Evolutionary conservation across 2,888 invertebrate genomes (phyloP).

Genomic region (Drosophila picticornis): DNA sequence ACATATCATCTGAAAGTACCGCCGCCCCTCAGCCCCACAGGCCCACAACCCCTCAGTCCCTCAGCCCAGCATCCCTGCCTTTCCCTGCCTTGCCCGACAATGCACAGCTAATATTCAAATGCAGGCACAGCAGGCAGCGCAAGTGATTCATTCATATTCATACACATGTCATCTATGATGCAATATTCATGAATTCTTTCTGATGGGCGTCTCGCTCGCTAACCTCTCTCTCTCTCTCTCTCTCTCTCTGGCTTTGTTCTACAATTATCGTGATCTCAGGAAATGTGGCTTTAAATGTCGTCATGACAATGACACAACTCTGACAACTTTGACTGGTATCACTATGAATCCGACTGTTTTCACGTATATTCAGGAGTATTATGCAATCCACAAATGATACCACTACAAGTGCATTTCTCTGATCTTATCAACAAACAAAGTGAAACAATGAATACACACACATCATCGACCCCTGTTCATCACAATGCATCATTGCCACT

Average conservation of each 20-base stretch:
- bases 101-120: slow-evolving; percentile 18
- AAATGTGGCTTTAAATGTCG: slow-evolving; percentile 30
- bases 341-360: neutral
- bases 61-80: neutral
- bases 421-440: neutral
- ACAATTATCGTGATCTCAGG: neutral
- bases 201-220: neutral
- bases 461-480: neutral
- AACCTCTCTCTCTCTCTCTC: neutral
- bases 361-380: neutral
- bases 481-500: neutral
- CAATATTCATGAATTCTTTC: slow-evolving; percentile 51
- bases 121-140: slow-evolving; percentile 14
- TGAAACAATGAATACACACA: neutral
- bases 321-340: neutral
- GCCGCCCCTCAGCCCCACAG: no score
- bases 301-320: slow-evolving; percentile 32
- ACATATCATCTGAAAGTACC: slow-evolving; percentile 16
- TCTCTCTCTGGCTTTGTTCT: neutral
- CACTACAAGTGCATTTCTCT: neutral
- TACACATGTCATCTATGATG: slow-evolving; percentile 39
- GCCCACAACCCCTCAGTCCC: no score
- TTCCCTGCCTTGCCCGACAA: neutral
- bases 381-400: neutral
- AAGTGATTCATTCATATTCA: slow-evolving; percentile 38